Conservation (phyloP, 2,888 invertebrate species). For the Drosophila greeni region DNA sequence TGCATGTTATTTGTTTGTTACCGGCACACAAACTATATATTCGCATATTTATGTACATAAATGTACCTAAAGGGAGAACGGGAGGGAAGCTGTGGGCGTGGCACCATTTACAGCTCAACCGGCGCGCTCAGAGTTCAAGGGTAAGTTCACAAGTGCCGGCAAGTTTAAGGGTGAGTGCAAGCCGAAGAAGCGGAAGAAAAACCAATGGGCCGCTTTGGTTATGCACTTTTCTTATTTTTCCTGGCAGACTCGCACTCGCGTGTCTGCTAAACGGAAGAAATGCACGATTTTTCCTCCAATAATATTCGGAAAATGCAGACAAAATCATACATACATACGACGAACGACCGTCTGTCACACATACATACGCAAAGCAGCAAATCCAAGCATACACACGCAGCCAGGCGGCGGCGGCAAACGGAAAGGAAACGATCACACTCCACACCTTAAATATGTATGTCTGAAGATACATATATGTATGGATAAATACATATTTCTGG, state of each 20-base stretch:
- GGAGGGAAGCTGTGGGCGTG: constrained; percentile 30
- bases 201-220: constrained; percentile 2
- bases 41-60: neutral
- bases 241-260: constrained; percentile 15
- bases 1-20: constrained; percentile 1
- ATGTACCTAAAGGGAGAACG: neutral
- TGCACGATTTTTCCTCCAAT: constrained; percentile 24
- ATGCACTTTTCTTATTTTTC: constrained; percentile 3
- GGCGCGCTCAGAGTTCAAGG: constrained; percentile 39
- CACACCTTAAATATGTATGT: constrained; percentile 43
- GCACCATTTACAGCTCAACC: constrained; percentile 35
- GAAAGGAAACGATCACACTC: constrained; percentile 38
- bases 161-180: constrained; percentile 48
- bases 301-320: constrained; percentile 39
- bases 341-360: constrained; percentile 30
- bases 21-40: neutral
- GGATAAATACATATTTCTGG: constrained; percentile 33
- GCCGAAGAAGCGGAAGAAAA: constrained; percentile 40
- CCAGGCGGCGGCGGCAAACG: constrained; percentile 16
- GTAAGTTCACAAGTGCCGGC: constrained; percentile 48
- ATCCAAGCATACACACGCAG: constrained; percentile 16
- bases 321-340: constrained; percentile 28
- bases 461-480: constrained; percentile 41
- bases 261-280: constrained; percentile 17
- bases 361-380: constrained; percentile 4